Percentiles rank a stretch among this genome's conserved stretches.
phyloP scores from a whole-genome alignment of 2,113 vertebrate species.

The Pseudois nayaur region DNA sequence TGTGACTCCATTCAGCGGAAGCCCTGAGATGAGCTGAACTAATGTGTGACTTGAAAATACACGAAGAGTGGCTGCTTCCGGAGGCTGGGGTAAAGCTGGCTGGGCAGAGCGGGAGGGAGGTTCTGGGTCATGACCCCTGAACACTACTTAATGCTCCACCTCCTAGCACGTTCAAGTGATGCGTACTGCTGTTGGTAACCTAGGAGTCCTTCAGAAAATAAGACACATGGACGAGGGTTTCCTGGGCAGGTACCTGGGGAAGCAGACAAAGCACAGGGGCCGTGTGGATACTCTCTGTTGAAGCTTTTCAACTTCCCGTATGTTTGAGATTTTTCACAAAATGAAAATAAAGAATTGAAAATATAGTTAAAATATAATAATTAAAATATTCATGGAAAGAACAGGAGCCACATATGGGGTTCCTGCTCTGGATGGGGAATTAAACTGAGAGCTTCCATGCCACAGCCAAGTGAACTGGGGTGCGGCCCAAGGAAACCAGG shows the following conservation, averaged over 20 bases:
- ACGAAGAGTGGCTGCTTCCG: rapidly evolving
- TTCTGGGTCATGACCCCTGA: neutral
- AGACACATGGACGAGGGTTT: neutral
- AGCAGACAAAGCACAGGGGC: rapidly evolving
- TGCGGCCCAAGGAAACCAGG: neutral
- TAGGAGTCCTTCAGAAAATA: neutral
- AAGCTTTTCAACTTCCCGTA: neutral
- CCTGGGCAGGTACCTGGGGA: too few species aligned
- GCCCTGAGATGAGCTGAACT: neutral
- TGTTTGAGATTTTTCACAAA: neutral
- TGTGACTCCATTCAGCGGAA: neutral
- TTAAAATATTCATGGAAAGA: neutral
- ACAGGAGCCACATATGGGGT: neutral
- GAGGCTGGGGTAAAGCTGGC: too few species aligned
- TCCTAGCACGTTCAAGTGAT: neutral
- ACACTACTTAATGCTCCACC: rapidly evolving
- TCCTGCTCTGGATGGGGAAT: neutral
- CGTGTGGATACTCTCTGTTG: rapidly evolving
- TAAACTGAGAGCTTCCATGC: rapidly evolving
- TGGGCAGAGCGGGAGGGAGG: rapidly evolving
- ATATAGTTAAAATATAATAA: neutral
- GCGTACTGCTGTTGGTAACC: rapidly evolving
- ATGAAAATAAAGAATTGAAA: neutral
- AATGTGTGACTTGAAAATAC: rapidly evolving
- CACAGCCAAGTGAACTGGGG: neutral